Conservation (phyloP, 2,797 vertebrate species). For the Lepilemur septentrionalis region DNA sequence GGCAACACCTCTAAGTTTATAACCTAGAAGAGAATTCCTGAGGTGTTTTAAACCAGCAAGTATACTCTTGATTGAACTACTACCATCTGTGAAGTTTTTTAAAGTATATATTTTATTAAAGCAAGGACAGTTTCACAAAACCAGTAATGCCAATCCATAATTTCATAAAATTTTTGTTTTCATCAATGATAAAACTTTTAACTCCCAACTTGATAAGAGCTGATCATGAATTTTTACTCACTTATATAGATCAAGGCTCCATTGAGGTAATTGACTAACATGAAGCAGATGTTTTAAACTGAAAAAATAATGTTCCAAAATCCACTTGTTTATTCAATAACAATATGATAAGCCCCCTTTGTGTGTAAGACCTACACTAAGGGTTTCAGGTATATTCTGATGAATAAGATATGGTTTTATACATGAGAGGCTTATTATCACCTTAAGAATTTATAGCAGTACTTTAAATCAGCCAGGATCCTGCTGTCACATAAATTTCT, state of each 20-base stretch:
- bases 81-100: not conserved
- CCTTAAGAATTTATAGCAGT: slow-evolving; percentile 24
- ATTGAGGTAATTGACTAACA: not conserved
- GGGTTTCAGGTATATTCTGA: not conserved
- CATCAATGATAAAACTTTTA: not conserved
- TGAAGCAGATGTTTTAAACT: not conserved
- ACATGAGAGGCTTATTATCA: slow-evolving; percentile 31
- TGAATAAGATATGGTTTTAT: slow-evolving; percentile 27
- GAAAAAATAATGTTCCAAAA: slow-evolving; percentile 3
- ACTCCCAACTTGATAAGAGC: not conserved
- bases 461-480: slow-evolving; percentile 35
- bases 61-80: not conserved
- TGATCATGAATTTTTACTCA: slow-evolving; percentile 21
- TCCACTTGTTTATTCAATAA: not conserved
- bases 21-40: not conserved
- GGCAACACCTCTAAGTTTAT: not conserved
- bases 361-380: not conserved
- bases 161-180: not conserved
- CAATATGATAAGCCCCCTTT: not conserved
- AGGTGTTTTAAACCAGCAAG: not conserved
- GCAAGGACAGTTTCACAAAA: slow-evolving; percentile 6
- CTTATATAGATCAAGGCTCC: not conserved
- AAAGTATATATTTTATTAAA: not conserved
- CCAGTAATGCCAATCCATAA: not conserved
- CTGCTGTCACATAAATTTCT: slow-evolving; percentile 36